phyloP scores from a whole-genome alignment of 2,888 invertebrate genomes.

The Netelia fuscicornis region DNA sequence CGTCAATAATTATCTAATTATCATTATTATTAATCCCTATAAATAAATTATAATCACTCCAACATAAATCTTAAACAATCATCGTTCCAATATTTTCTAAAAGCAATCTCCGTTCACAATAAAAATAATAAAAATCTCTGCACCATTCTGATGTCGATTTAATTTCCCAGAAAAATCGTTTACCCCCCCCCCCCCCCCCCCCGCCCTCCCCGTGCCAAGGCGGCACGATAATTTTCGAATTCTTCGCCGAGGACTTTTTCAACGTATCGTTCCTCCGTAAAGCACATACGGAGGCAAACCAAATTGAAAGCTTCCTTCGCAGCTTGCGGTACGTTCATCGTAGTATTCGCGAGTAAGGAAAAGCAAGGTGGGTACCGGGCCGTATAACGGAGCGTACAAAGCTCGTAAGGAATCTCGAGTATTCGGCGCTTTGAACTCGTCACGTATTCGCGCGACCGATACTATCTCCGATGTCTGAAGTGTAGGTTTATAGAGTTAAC shows the following conservation, averaged over 20 bases:
- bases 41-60: too few relatives aligned
- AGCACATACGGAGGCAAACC: neutral
- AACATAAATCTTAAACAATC: too few relatives aligned
- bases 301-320: neutral
- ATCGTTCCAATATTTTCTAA: too few relatives aligned
- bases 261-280: neutral
- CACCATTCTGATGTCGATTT: neutral
- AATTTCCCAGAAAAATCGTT: constrained; percentile 22
- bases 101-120: too few relatives aligned
- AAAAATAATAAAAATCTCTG: neutral
- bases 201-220: too few relatives aligned
- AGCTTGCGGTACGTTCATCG: neutral
- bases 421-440: constrained; percentile 66
- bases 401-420: constrained; percentile 62
- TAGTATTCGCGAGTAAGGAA: neutral
- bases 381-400: constrained; percentile 34
- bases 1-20: too few relatives aligned
- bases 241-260: constrained; percentile 35
- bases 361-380: neutral
- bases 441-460: constrained; percentile 63
- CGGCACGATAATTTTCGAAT: constrained; percentile 16
- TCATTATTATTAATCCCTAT: too few relatives aligned
- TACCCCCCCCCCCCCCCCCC: neutral
- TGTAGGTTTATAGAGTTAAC: constrained; percentile 56
- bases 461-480: constrained; percentile 63